These are phyloP conservation scores for Pseudolaguvia tuberculata DNA, from an alignment of 2,113 vertebrate genomes.

Conservation along the genomic window DNA sequence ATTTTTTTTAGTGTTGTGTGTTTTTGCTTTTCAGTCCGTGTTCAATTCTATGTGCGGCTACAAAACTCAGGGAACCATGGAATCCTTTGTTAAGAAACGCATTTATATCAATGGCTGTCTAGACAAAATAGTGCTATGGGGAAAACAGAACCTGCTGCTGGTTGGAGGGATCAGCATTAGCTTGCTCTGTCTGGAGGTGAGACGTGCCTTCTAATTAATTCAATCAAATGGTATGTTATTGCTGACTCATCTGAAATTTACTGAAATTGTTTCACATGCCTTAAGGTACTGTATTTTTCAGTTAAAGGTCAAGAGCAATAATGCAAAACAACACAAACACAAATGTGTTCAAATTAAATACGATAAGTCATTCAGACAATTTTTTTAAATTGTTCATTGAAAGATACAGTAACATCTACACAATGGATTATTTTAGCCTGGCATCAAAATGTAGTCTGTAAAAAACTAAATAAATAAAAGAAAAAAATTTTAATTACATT, in stretches of 20 bases:
- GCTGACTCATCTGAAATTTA: not conserved
- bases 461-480: no score
- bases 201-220: not conserved
- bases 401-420: not conserved
- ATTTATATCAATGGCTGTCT: constrained; percentile 60
- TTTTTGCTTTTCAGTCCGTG: constrained; percentile 45
- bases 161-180: constrained; percentile 56
- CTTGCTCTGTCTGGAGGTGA: constrained; percentile 60
- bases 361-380: not conserved
- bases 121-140: constrained; percentile 59
- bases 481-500: no score
- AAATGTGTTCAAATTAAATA: not conserved
- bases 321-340: not conserved
- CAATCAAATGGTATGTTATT: not conserved
- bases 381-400: not conserved
- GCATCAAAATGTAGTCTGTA: no score
- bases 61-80: constrained; percentile 50
- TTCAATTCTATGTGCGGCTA: constrained; percentile 69
- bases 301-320: not conserved
- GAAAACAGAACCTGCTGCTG: constrained; percentile 55
- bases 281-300: not conserved
- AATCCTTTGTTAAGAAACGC: constrained; percentile 12
- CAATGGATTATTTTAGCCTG: no score
- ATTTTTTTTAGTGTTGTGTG: not conserved
- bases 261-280: not conserved